phyloP scores from a whole-genome alignment of 1,140 invertebrate genomes.

The Drosophila burlai region DNA sequence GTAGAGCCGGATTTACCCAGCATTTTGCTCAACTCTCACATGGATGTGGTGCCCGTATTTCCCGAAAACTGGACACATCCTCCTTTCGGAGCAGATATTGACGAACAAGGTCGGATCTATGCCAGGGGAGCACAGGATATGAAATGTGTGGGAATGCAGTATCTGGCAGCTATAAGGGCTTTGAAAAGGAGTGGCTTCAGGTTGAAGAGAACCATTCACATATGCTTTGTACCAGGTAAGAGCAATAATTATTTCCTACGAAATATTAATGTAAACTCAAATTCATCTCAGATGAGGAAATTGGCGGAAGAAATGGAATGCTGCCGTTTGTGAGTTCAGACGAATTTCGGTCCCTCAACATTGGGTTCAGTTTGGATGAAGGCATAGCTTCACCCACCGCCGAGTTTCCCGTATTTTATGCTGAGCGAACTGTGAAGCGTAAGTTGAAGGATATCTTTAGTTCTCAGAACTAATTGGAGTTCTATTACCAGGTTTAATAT shows the following conservation, averaged over 20 bases:
- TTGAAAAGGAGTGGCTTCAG: slow-evolving; percentile 87
- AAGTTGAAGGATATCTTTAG: slow-evolving; percentile 34
- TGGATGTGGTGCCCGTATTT: slow-evolving; percentile 94
- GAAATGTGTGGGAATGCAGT: slow-evolving; percentile 92
- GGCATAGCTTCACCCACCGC: slow-evolving; percentile 89
- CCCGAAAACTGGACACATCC: slow-evolving; percentile 87
- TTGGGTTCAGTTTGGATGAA: slow-evolving; percentile 96
- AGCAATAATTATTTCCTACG: not conserved
- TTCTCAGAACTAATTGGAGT: no score
- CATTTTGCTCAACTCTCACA: slow-evolving; percentile 86
- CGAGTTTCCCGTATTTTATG: slow-evolving; percentile 90
- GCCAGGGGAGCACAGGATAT: slow-evolving; percentile 93
- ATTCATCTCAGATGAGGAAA: slow-evolving; percentile 93
- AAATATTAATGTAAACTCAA: not conserved
- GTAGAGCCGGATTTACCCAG: slow-evolving; percentile 90
- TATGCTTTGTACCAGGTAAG: slow-evolving; percentile 93
- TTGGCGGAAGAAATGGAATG: slow-evolving; percentile 95
- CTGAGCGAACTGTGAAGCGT: slow-evolving; percentile 91
- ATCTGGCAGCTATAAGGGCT: slow-evolving; percentile 91
- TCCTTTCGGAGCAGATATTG: slow-evolving; percentile 91
- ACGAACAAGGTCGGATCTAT: slow-evolving; percentile 91
- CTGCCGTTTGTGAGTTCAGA: slow-evolving; percentile 90
- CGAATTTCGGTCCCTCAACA: slow-evolving; percentile 92
- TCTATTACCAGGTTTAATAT: slow-evolving; percentile 85
- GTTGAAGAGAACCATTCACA: slow-evolving; percentile 89